Evolutionary conservation across 1,140 invertebrate genomes (phyloP), one percentile per base, ranked within the genome.

Genomic region (Lasioglossum baleicum): DNA sequence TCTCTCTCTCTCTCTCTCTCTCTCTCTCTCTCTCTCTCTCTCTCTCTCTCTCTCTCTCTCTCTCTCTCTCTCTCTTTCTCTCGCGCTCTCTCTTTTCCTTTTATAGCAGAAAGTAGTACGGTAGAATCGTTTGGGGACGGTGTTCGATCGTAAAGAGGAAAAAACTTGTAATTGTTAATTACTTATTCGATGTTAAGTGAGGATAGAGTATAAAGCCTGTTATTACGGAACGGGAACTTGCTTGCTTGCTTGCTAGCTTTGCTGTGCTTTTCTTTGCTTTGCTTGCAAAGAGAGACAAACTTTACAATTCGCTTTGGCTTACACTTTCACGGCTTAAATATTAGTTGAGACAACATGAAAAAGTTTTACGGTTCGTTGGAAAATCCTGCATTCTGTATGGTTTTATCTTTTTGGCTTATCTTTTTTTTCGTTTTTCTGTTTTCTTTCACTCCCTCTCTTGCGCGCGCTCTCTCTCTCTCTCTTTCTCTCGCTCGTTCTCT

Each of bases 101-200:
- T 75, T 51, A 56, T 53, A 53, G 68, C 61, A 58, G 63, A 68
- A 77, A 76, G 22, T 53, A 58, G 56, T 67, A 69, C 48, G 67
- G 64, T n/a, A 40, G 66, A 53, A 42, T 60, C 78, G 51, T 74
- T 60, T 73, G 74, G 74, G 81, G 84, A 87, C 82, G 81, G 79
- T 84, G 26, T 79, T 79, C 35, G 71, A 83, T 87, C 40, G 48
- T 76, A 74, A 63, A 81, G 71, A 86, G 75, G 65, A 77, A 75
- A 78, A 72, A 71, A 83, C 48, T 69, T 77, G 69, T 58, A 10
- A 83, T 40, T 61, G 65, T 58, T 80, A 66, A 60, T 72, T 72
- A 40, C 76, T 58, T 44, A 53, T 75, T 71, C 26, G n/a, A 51
- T 31, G 75, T 64, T 61, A 44, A 72, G n/a, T 63, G 56, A 78